Base-by-base conservation (phyloP, 35 echinoderm and acorn worm species). In the Strongylocentrotus purpuratus region DNA sequence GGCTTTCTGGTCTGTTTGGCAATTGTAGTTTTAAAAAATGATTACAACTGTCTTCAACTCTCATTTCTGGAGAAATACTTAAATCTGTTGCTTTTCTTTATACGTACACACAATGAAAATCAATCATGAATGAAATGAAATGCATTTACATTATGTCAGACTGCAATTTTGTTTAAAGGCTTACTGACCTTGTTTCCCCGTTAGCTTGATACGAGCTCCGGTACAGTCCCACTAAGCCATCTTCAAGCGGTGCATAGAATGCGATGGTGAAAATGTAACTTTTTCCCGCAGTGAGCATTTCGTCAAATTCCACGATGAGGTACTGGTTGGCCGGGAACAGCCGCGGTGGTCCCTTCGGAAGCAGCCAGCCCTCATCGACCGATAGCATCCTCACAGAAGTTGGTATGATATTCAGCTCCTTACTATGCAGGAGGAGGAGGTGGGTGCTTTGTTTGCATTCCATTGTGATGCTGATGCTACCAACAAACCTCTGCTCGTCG, bases 361-460 rank as follows among this genome's bases (percentile, higher is more conserved):
- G 94, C 45, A 94, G 18, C 25, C 33, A 33, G 9, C 52, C 65
- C 25, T 31, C 95, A 94, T 7, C 70, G 31, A 47, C 52, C 31
- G 25, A 89, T 59, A n/a, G 33, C 61, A 88, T 28, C 88, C 48
- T 87, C 58, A n/a, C n/a, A n/a, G 35, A 45, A 65, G 46, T 65
- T 25, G 9, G 22, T 9, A 96, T 61, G 31, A 99, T 97, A 22
- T 94, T 87, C 15, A 98, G 48, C 60, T 61, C 8, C 85, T 99
- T 99, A 85, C 96, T 98, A 85, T 99, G 98, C 25, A 99, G 46
- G n/a, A 99, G 46, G 31, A 99, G 94, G 6, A 96, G 45, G 71
- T 95, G 58, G 9, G 95, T 99, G 33, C 90, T 41, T 32, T 90
- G 32, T 14, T 33, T 9, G 52, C 98, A 99, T 15, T 94, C 91